Evolutionary conservation across 1,140 invertebrate genomes (phyloP), one percentile per base, ranked within the genome.

Genomic region (Argopecten irradians): DNA sequence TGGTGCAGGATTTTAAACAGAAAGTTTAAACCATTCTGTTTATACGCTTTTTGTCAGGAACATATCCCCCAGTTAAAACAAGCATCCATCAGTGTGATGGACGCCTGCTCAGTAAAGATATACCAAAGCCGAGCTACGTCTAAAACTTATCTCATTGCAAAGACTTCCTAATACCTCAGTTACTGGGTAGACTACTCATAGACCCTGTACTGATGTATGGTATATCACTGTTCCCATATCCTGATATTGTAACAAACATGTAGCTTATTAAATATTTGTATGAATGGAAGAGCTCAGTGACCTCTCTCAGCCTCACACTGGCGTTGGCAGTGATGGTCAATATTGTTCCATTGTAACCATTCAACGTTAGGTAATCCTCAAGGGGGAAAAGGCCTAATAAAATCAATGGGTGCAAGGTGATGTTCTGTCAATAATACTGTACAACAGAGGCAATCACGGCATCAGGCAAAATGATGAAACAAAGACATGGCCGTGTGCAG

Each of bases 381-480:
- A 71, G 55, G 55, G 55, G 28, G n/a, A 71, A 71, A n/a, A 3
- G 16, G 55, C n/a, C 36, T 71, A 28, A 71, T 71, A 28, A 16
- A 71, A 71, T 71, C 55, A 71, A 71, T 71, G 55, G 14, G 55
- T 71, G 55, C 55, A 71, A 71, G 55, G 55, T 71, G 55, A 71
- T 28, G 22, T 71, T 71, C 55, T 71, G 55, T 71, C 55, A 71
- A 71, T 71, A 71, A 28, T 71, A 8, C 55, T 16, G n/a, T 28
- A 71, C 13, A 71, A 71, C 22, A 3, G 55, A 71, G 5, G n/a
- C 55, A 71, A 71, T 71, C 55, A 71, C 55, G 19, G 55, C 55
- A 71, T 71, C 55, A 2, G n/a, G 55, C 22, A 71, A 71, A 71
- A 71, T 71, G 55, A 71, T 71, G 55, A 71, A 71, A 71, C 55